Evolutionary conservation across 2,113 vertebrate genomes (phyloP), one percentile per base, ranked within the genome.

Genomic region (Petrocephalus microphthalmus): DNA sequence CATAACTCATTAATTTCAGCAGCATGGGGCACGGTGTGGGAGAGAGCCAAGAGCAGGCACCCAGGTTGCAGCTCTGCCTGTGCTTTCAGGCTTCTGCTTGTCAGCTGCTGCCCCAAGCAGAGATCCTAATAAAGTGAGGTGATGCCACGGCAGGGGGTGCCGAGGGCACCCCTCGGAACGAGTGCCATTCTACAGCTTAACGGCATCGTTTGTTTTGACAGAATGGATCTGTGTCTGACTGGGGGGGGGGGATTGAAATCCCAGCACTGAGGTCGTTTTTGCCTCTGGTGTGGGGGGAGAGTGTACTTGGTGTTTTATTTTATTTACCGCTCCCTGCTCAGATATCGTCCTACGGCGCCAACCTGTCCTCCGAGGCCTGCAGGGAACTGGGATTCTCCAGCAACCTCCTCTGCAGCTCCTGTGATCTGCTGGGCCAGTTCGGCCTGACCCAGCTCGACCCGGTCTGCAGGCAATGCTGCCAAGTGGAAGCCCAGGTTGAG

Each of bases 331-430:
- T 67, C 60, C 71, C 71, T 7, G 15, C 71, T 78, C 91, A 99
- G 98, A 74, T 97, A 42, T 95, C 95, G 7, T 92, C 94, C 0
- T 96, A 96, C 1, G 96, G 97, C 22, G 94, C 95, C 45, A 96
- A 99, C 20, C 89, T 99, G 89, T 96, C 98, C 0, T 99, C 97
- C 0, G 98, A 99, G 93, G 96, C 96, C 0, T 99, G 98, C 95
- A 96, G 98, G 90, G 98, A 98, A 57, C 90, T 98, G 87, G 98
- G 98, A 64, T 99, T 99, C 94, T 99, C 98, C 92, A 99, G 98
- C 95, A 99, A 99, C 93, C 95, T 99, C 92, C 95, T 99, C 57
- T 99, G 98, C 93, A 99, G 96, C 94, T 99, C 98, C 89, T 99
- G 98, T 93, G 97, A 95, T 90, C 95, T 99, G 87, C 97, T 99